Conservation (phyloP, 1,140 invertebrate genomes). For the Asbolus verrucosus region DNA sequence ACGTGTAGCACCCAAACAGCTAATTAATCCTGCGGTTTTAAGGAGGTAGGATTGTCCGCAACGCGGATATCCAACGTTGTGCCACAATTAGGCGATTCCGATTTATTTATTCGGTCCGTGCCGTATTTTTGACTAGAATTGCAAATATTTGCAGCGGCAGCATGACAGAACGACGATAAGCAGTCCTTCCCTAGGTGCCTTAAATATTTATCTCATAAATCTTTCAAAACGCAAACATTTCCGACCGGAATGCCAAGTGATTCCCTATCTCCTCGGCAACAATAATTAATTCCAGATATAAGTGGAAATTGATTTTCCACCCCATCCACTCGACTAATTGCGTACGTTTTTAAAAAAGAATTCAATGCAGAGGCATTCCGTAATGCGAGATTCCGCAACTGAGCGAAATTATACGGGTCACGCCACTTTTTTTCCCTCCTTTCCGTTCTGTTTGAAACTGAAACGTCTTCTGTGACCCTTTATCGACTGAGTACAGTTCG, state of each 20-base stretch:
- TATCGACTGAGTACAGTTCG: conserved; percentile 1
- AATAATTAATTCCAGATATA: conserved; percentile 15
- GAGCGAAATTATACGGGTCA: conserved; percentile 11
- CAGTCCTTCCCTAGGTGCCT: not conserved
- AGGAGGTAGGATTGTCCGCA: too few species aligned
- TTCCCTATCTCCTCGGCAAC: too few species aligned
- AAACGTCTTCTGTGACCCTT: conserved; percentile 11
- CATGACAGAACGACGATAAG: not conserved
- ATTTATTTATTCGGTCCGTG: not conserved
- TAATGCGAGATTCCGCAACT: conserved; percentile 12
- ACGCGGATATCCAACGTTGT: too few species aligned
- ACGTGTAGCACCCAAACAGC: too few species aligned
- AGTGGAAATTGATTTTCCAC: too few species aligned
- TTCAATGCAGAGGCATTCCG: not conserved
- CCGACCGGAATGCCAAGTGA: conserved; percentile 1
- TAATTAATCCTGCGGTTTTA: too few species aligned
- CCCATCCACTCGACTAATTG: too few species aligned
- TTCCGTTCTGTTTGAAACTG: too few species aligned
- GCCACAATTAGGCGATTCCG: not conserved
- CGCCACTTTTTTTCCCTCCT: not conserved
- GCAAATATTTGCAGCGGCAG: conserved; percentile 20
- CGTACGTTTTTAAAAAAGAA: not conserved
- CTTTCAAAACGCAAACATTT: conserved; percentile 22
- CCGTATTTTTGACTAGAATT: conserved; percentile 9
- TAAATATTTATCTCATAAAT: conserved; percentile 37